Evolutionary conservation across 2,113 vertebrate genomes (phyloP).

Genomic region (Neotragus moschatus): DNA sequence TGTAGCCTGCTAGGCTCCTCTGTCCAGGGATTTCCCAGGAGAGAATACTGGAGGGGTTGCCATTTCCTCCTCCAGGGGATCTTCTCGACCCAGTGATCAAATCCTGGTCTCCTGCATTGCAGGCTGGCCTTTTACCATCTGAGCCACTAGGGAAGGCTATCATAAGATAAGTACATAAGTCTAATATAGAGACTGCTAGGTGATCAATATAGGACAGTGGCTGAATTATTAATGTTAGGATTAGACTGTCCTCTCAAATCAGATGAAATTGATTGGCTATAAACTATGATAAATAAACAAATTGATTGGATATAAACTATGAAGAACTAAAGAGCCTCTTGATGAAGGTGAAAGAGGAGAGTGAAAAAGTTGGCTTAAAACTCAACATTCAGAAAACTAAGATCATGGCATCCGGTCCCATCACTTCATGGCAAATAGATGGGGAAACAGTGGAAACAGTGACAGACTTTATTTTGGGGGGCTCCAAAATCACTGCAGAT

Average conservation of each 20-base stretch:
- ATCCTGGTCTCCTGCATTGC: neutral
- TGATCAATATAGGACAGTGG: neutral
- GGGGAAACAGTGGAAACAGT: neutral
- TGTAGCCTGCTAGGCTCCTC: neutral
- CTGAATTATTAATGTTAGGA: neutral
- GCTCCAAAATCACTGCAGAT: neutral
- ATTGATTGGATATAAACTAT: neutral
- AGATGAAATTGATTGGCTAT: neutral
- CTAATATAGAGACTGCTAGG: neutral
- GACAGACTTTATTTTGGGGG: rapidly evolving
- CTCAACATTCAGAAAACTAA: neutral
- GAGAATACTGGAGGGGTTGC: neutral
- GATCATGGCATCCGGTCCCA: neutral
- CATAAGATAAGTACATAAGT: neutral
- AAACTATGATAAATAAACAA: neutral
- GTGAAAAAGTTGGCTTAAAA: neutral
- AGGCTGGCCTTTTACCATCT: neutral
- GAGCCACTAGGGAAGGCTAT: neutral
- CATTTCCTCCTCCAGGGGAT: neutral
- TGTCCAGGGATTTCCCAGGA: neutral
- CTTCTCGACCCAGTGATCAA: rapidly evolving
- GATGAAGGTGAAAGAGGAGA: neutral
- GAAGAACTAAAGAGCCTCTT: neutral
- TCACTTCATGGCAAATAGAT: neutral
- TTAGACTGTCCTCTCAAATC: neutral